Conservation (phyloP, 2,113 vertebrate genomes). For the Muntiacus muntjak region DNA sequence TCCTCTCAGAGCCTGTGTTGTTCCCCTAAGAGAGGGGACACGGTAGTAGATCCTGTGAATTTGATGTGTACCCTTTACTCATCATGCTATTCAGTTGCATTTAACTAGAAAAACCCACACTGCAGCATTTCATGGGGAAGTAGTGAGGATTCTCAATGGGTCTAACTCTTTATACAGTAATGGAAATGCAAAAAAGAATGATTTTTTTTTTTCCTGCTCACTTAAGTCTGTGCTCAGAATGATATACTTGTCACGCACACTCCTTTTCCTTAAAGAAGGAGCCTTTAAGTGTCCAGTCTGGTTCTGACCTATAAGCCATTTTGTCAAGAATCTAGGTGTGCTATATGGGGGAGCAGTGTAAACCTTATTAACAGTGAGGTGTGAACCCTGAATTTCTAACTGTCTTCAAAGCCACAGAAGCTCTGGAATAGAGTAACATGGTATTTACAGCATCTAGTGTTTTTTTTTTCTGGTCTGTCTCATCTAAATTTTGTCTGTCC, state of each 20-base stretch:
- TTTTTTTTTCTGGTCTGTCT: background rate
- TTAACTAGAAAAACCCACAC: background rate
- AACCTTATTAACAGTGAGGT: background rate
- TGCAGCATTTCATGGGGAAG: slow-evolving; percentile 18
- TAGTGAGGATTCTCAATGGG: background rate
- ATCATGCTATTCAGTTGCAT: background rate
- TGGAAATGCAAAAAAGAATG: background rate
- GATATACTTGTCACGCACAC: background rate
- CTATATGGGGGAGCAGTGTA: background rate
- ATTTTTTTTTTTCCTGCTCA: background rate
- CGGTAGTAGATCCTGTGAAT: background rate
- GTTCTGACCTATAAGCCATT: background rate
- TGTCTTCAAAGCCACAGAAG: background rate
- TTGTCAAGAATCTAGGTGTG: slow-evolving; percentile 22
- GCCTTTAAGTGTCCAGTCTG: slow-evolving; percentile 15
- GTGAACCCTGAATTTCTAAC: slow-evolving; percentile 19
- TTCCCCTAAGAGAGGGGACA: background rate
- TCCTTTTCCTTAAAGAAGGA: slow-evolving; percentile 28
- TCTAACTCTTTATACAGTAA: background rate
- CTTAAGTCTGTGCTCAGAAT: slow-evolving; percentile 18
- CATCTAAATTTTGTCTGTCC: slow-evolving; percentile 9
- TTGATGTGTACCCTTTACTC: background rate
- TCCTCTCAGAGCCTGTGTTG: background rate
- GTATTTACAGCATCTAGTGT: slow-evolving; percentile 16
- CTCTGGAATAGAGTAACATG: background rate